Percentiles rank a stretch among this genome's conserved stretches.
phyloP scores from a whole-genome alignment of 2,888 invertebrate genomes.

The Panopea generosa region DNA sequence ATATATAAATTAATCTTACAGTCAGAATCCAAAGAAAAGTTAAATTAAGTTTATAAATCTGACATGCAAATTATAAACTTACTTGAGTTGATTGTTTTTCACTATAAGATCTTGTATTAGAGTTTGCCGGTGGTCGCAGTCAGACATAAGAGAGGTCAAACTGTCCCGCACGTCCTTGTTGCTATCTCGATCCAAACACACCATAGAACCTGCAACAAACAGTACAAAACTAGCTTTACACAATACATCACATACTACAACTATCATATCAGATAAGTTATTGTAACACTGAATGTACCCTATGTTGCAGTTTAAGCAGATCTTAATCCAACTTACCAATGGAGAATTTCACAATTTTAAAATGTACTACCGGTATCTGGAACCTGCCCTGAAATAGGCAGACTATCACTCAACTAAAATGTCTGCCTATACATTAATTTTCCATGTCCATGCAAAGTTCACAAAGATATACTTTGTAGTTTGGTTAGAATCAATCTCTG shows the following conservation, averaged over 20 bases:
- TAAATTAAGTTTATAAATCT: no score
- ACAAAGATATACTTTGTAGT: no score
- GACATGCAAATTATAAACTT: no score
- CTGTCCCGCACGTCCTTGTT: slow-evolving; percentile 66
- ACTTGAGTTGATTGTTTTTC: slow-evolving; percentile 80
- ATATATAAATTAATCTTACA: no score
- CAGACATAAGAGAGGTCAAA: slow-evolving; percentile 72
- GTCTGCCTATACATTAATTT: no score
- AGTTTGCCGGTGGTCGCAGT: slow-evolving; percentile 78
- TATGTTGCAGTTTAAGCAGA: neutral
- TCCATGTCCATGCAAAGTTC: no score
- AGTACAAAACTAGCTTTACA: neutral
- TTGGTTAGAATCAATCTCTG: no score
- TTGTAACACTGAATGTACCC: neutral
- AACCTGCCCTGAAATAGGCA: no score
- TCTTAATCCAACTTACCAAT: neutral
- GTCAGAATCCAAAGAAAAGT: no score
- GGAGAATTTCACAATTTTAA: no score
- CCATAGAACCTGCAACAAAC: slow-evolving; percentile 52
- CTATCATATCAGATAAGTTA: neutral
- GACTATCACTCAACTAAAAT: no score
- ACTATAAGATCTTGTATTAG: slow-evolving; percentile 80
- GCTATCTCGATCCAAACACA: slow-evolving; percentile 64
- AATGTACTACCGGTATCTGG: no score
- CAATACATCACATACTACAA: neutral